Evolutionary conservation across 2,888 invertebrate genomes (phyloP), one percentile per base, ranked within the genome.

Genomic region (Blastobasis adustella): DNA sequence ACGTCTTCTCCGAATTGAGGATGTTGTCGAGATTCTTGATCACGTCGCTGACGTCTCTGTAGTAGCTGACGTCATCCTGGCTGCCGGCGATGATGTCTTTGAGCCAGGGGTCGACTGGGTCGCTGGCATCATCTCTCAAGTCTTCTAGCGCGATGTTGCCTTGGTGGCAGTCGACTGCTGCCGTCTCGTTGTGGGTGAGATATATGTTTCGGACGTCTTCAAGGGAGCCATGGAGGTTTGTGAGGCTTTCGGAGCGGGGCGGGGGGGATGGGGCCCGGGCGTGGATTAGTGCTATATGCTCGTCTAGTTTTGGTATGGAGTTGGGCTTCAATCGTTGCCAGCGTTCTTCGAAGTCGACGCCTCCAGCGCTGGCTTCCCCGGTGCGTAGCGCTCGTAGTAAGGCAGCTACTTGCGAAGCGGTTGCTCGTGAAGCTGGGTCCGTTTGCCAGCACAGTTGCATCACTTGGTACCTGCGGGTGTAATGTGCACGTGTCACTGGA

Each of bases 251-350:
- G 0, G 91, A 89, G 60, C 85, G 89, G 0, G 78, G 70, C 8
- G 74, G 63, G 60, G 65, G 69, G 52, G 80, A 81, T 0, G 79
- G 80, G 50, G 79, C 78, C 1, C 82, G 85, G 1, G 83, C 84
- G 64, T 87, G 86, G 0, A 86, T 75, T 44, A 85, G 77, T 41
- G 86, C 87, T 23, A 85, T 67, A 54, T 89, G 89, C 56, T 90
- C 90, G 67, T 92, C 91, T 38, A 90, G 71, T 62, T 90, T 90
- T 23, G 90, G 89, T 23, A 91, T 90, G 43, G 84, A 77, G 73
- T 93, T 94, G 10, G 93, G 93, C 69, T 92, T 92, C 58, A 93
- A 88, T 37, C 85, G 87, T 62, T 93, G 92, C 95, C 95, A 95
- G 51, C 94, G 90, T 45, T 90, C 89, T 63, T 95, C 94, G 71